A percentile compares a stretch with the other conserved stretches of the same genome.
phyloP scores from a whole-genome alignment of 1,140 invertebrate genomes.

The Maniola jurtina region DNA sequence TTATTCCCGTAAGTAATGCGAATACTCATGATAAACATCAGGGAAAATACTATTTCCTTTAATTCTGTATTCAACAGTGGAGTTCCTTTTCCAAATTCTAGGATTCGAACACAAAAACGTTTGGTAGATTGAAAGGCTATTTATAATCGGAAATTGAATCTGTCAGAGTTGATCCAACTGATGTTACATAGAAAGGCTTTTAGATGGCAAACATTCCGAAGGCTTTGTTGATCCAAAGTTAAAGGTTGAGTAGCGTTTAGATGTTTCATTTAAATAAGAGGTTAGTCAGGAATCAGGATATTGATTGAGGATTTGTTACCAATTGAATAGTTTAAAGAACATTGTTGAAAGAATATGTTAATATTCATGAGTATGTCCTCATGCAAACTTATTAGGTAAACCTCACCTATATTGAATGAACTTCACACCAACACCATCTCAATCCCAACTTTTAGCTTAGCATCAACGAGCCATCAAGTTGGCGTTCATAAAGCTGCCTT shows the following conservation, averaged over 20 bases:
- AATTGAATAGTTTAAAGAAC: too few species aligned
- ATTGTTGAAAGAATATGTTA: too few species aligned
- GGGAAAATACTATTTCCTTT: neutral
- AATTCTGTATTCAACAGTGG: neutral
- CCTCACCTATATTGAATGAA: too few species aligned
- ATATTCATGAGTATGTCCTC: too few species aligned
- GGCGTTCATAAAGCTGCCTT: too few species aligned
- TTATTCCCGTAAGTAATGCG: too few species aligned
- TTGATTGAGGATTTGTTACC: neutral
- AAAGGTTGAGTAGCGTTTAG: constrained; percentile 19
- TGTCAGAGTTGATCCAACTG: constrained; percentile 48
- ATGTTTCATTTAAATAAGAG: constrained; percentile 16
- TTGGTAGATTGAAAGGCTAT: constrained; percentile 30
- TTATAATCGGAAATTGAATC: constrained; percentile 58
- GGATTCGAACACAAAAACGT: constrained; percentile 6
- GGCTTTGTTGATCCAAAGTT: constrained; percentile 22
- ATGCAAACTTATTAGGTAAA: too few species aligned
- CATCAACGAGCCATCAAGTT: too few species aligned
- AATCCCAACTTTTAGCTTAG: too few species aligned
- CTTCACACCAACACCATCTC: too few species aligned
- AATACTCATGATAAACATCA: too few species aligned
- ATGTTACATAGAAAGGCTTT: constrained; percentile 53
- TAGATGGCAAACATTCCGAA: constrained; percentile 35
- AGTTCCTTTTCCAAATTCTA: constrained; percentile 4
- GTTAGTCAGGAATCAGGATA: constrained; percentile 8